Conservation (phyloP, 2,113 vertebrate species). For the Cichladusa arquata region DNA sequence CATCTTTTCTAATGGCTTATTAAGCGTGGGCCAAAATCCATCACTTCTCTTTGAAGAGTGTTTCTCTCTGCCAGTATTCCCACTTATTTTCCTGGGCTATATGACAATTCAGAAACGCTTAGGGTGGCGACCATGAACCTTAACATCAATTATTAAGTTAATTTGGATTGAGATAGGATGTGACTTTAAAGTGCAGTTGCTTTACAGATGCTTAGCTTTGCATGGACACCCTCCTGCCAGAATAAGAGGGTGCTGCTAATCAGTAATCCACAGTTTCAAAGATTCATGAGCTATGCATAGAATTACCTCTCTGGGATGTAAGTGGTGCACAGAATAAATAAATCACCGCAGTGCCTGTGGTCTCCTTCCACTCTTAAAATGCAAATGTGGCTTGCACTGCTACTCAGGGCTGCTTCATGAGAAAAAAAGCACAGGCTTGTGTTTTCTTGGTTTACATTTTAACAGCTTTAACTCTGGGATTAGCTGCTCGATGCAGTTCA, state of each 20-base stretch:
- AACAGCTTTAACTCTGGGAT: not conserved
- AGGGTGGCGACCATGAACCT: not conserved
- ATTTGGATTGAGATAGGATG: not conserved
- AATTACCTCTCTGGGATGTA: not conserved
- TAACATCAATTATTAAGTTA: not conserved
- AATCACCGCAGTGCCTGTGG: not conserved
- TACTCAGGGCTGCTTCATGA: not conserved
- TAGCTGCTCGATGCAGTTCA: not conserved
- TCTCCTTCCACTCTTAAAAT: not conserved
- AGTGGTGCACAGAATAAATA: not conserved
- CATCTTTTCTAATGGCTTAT: not conserved
- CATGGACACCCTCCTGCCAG: not conserved
- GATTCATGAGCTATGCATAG: not conserved
- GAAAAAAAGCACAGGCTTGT: not conserved
- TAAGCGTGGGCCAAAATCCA: not conserved
- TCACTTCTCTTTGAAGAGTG: not conserved
- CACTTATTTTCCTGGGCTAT: not conserved
- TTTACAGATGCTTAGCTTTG: not conserved
- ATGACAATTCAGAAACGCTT: not conserved
- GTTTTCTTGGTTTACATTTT: conserved; percentile 1
- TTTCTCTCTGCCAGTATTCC: not conserved
- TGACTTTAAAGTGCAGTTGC: not conserved
- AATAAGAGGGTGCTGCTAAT: not conserved
- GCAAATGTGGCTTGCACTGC: not conserved
- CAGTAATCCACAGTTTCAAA: not conserved